phyloP scores from a whole-genome alignment of 53 echinoderm and acorn worm species.

The Temnopleurus reevesii region DNA sequence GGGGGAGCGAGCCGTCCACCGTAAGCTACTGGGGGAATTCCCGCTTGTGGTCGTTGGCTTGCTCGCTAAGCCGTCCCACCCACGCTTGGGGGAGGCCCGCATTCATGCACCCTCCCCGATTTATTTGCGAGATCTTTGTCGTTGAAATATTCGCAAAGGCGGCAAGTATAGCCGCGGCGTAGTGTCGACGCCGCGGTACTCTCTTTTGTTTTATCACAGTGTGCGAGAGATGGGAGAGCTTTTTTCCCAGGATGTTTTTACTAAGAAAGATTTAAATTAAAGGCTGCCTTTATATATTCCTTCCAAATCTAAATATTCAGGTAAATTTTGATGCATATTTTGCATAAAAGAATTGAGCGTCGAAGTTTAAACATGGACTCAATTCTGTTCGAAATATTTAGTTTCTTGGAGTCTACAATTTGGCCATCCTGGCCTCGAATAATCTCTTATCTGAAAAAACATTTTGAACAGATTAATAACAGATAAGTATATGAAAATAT shows the following conservation, averaged over 20 bases:
- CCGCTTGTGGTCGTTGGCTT: background rate
- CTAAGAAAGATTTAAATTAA: background rate
- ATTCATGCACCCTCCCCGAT: constrained; percentile 5
- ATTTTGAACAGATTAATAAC: too few species aligned
- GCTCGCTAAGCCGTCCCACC: constrained; percentile 21
- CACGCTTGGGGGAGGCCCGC: background rate
- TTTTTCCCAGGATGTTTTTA: background rate
- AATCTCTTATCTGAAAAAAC: too few species aligned
- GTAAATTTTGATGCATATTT: too few species aligned
- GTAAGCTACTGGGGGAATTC: constrained; percentile 5
- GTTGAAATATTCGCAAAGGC: constrained; percentile 54
- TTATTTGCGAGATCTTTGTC: constrained; percentile 7
- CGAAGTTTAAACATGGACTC: too few species aligned
- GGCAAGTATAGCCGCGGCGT: constrained; percentile 99
- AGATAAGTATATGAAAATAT: too few species aligned
- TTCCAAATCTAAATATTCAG: too few species aligned
- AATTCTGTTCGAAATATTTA: too few species aligned
- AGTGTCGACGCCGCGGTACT: constrained; percentile 84
- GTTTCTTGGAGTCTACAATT: too few species aligned
- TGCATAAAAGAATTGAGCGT: too few species aligned
- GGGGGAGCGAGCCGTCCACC: constrained; percentile 8
- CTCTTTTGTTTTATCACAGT: constrained; percentile 38
- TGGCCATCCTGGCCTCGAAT: too few species aligned
- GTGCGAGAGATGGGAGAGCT: constrained; percentile 40
- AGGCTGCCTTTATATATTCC: too few species aligned